Conservation (phyloP, 2,888 invertebrate genomes). For the Ecdyonurus torrentis region DNA sequence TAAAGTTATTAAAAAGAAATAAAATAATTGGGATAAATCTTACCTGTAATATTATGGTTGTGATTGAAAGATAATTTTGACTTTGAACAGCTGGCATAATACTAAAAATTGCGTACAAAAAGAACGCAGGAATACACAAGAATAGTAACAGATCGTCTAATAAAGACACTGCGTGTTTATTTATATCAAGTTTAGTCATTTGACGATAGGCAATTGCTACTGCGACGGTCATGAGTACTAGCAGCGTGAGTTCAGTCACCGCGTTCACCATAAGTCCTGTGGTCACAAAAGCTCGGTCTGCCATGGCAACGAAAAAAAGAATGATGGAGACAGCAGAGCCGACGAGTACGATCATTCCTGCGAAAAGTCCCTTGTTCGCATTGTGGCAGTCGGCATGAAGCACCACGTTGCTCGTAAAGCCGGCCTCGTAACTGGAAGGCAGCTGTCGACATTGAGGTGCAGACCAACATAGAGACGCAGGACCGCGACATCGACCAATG, state of each 20-base stretch:
- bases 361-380: constrained; percentile 55
- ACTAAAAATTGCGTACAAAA: constrained; percentile 49
- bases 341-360: constrained; percentile 43
- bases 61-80: constrained; percentile 31
- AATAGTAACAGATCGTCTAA: constrained; percentile 53
- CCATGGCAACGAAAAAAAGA: constrained; percentile 38
- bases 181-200: constrained; percentile 45
- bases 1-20: no score
- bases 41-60: constrained; percentile 39
- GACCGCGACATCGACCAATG: constrained; percentile 39
- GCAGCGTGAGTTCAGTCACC: constrained; percentile 35
- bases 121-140: constrained; percentile 54
- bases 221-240: constrained; percentile 38
- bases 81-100: constrained; percentile 44
- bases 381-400: constrained; percentile 59
- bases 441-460: constrained; percentile 19
- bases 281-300: constrained; percentile 33
- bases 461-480: constrained; percentile 25
- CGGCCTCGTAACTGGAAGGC: constrained; percentile 11
- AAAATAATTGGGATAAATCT: no score
- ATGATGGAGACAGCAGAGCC: constrained; percentile 39
- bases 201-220: constrained; percentile 43
- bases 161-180: constrained; percentile 41
- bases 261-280: constrained; percentile 33
- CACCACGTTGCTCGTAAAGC: constrained; percentile 34